Evolutionary conservation across 2,888 invertebrate species (phyloP).

Genomic region (Acleris literana): DNA sequence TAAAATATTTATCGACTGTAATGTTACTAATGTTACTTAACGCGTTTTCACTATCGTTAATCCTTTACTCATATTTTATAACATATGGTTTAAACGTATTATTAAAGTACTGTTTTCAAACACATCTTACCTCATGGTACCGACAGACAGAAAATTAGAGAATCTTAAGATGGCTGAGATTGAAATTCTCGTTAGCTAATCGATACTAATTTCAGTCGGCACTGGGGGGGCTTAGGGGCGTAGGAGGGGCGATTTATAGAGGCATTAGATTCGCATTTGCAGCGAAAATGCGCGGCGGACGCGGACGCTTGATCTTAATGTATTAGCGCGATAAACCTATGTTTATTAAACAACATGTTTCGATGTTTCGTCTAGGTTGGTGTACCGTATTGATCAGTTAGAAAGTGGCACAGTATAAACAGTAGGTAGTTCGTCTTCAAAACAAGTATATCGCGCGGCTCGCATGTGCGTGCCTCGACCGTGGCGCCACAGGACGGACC

Average conservation of each 20-base stretch:
- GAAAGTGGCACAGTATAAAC: no score
- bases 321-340: slow-evolving; percentile 45
- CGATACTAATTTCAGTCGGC: slow-evolving; percentile 72
- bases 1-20: no score
- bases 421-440: no score
- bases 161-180: slow-evolving; percentile 49
- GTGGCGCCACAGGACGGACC: no score
- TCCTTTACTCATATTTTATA: no score
- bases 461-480: no score
- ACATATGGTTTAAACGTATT: no score
- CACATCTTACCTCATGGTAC: background rate
- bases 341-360: slow-evolving; percentile 37
- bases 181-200: slow-evolving; percentile 67
- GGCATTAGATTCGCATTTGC: slow-evolving; percentile 76
- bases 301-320: slow-evolving; percentile 47
- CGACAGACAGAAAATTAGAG: no score
- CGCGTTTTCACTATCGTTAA: no score
- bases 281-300: slow-evolving; percentile 50
- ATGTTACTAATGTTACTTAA: no score
- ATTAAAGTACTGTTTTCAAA: background rate
- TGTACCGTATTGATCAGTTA: no score
- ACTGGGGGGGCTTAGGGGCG: slow-evolving; percentile 47
- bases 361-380: background rate
- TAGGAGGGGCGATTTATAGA: slow-evolving; percentile 62
- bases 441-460: no score